Evolutionary conservation across 2,113 vertebrate species (phyloP), one percentile per base, ranked within the genome.

Genomic region (Leucopsar rothschildi): DNA sequence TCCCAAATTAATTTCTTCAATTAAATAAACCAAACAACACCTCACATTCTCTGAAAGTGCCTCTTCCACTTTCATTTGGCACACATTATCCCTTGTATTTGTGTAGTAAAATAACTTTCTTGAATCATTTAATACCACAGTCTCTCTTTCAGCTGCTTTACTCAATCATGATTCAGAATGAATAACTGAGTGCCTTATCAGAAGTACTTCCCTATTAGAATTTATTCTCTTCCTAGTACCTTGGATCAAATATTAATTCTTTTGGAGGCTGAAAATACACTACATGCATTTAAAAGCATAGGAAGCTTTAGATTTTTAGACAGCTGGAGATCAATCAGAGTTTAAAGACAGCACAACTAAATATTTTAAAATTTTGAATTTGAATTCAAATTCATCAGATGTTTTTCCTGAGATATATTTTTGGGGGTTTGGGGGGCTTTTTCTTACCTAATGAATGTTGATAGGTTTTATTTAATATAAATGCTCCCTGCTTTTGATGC

Each of bases 311-410:
- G 84, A 42, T 42, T 94, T 92, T 82, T 47, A 71, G 61, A 64
- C 33, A 78, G 35, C 11, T 86, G 31, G n/a, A 86, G 29, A 83
- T 83, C n/a, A 95, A 85, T 59, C 2, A 53, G 40, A 33, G 28
- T 57, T 82, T 93, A 90, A 92, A 83, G 45, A 65, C 15, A 93
- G 28, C 24, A 57, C 19, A 88, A 64, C 5, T 80, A 76, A 92
- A 72, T 88, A 88, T 82, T 92, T 69, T 49, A 45, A 65, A 77
- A 80, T 65, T 88, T 73, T 65, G 37, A 91, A 78, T 90, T 89
- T 78, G 3, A 93, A 76, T 92, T 65, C 15, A 71, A 80, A 86
- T 85, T 44, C 24, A 61, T 60, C 13, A 80, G 31, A 44, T 49
- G 7, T n/a, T 85, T 94, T 31, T 88, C 19, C 35, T 80, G 57